Percentiles rank a stretch among this genome's conserved stretches.
Conservation (phyloP, 1,140 invertebrate species). For the Platorchestia sp. region DNA sequence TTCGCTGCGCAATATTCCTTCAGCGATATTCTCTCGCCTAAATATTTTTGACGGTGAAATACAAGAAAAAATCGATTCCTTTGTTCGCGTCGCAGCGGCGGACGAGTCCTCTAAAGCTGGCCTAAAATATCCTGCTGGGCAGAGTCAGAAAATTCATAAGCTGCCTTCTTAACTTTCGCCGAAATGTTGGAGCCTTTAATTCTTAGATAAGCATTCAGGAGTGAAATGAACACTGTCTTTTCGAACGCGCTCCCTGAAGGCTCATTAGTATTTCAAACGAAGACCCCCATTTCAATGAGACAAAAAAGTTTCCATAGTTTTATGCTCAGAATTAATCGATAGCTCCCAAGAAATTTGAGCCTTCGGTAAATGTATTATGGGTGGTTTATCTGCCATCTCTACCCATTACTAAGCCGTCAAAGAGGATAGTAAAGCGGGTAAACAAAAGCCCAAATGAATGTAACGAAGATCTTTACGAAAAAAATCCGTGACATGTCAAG, state of each 20-base stretch:
- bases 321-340: neutral
- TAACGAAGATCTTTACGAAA: neutral
- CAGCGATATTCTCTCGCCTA: slow-evolving; percentile 35
- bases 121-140: slow-evolving; percentile 36
- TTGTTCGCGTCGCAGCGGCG: slow-evolving; percentile 39
- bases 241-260: neutral
- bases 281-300: neutral
- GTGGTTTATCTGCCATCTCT: neutral
- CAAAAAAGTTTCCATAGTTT: neutral
- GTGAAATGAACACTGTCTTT: slow-evolving; percentile 1
- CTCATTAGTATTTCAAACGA: neutral
- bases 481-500: neutral
- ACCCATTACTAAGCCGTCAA: neutral
- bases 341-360: neutral
- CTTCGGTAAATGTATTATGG: neutral
- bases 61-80: slow-evolving; percentile 52
- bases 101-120: slow-evolving; percentile 48
- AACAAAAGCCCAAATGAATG: neutral
- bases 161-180: slow-evolving; percentile 37
- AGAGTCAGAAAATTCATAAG: slow-evolving; percentile 49
- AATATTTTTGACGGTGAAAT: slow-evolving; percentile 31
- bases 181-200: slow-evolving; percentile 36
- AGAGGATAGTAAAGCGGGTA: neutral
- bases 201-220: slow-evolving; percentile 26
- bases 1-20: slow-evolving; percentile 8